phyloP scores from a whole-genome alignment of 1,140 invertebrate species.

The Archegozetes longisetosus region DNA sequence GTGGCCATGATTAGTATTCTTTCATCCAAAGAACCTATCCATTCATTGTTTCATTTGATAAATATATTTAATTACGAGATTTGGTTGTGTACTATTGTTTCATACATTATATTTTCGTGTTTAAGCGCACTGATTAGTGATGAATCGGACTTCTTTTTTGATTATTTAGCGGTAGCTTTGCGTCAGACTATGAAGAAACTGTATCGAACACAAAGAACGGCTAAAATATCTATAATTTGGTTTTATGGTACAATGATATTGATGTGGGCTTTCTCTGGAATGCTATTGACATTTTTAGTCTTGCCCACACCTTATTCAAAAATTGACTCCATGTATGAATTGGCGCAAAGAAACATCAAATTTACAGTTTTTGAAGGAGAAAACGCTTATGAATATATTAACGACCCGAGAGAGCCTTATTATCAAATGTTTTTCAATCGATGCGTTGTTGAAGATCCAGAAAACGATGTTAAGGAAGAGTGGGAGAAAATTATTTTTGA shows the following conservation, averaged over 20 bases:
- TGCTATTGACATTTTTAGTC: background rate
- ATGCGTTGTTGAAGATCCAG: background rate
- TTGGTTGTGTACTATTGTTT: background rate
- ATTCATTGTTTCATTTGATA: background rate
- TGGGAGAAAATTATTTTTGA: background rate
- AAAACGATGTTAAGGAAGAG: background rate
- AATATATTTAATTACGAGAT: background rate
- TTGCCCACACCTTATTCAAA: background rate
- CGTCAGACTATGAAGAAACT: background rate
- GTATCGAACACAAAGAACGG: background rate
- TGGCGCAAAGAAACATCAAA: background rate
- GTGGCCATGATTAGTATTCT: conserved; percentile 8
- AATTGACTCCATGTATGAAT: background rate
- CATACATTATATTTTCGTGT: background rate
- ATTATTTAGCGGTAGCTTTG: background rate
- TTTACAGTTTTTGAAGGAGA: conserved; percentile 1
- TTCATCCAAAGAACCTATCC: background rate
- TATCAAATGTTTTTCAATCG: background rate
- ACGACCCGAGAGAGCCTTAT: background rate
- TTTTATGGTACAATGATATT: background rate
- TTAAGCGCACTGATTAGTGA: background rate
- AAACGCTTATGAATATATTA: background rate
- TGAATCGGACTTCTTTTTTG: background rate
- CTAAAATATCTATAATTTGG: background rate
- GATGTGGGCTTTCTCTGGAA: background rate